Percentiles rank a stretch among this genome's conserved stretches.
Evolutionary conservation across 2,888 invertebrate species (phyloP).

Genomic region (Anagyrus pseudococci): DNA sequence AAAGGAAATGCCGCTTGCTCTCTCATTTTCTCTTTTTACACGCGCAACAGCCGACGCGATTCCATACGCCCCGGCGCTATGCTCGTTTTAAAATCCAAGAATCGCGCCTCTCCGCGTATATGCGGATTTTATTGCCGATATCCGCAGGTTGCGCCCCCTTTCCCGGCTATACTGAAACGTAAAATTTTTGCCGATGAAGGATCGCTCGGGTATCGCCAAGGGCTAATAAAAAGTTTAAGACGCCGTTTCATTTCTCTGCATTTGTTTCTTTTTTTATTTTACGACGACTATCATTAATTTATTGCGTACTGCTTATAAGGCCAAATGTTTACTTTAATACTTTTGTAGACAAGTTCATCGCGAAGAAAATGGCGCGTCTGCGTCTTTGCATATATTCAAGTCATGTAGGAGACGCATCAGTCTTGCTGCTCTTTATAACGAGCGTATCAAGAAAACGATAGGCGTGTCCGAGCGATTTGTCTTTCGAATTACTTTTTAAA

Average conservation of each 20-base stretch:
- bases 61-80: constrained; percentile 25
- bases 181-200: neutral
- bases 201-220: neutral
- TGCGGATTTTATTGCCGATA: constrained; percentile 60
- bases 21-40: constrained; percentile 19
- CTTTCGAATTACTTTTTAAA: constrained; percentile 46
- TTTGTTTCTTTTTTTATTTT: neutral
- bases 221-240: too few species aligned
- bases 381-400: constrained; percentile 52
- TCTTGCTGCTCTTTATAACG: constrained; percentile 45
- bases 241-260: too few species aligned
- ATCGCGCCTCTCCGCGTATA: constrained; percentile 51
- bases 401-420: constrained; percentile 51
- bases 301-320: too few species aligned
- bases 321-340: neutral
- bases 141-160: too few species aligned
- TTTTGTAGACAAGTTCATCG: neutral
- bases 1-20: too few species aligned
- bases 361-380: neutral
- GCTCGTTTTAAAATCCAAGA: constrained; percentile 52
- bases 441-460: constrained; percentile 39
- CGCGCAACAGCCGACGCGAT: constrained; percentile 54
- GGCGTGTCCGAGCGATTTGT: constrained; percentile 52
- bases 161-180: neutral
- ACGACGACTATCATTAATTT: neutral